Percentiles rank a stretch among this genome's conserved stretches.
phyloP scores from a whole-genome alignment of 2,888 invertebrate genomes.

The Cataglyphis altisquamis region DNA sequence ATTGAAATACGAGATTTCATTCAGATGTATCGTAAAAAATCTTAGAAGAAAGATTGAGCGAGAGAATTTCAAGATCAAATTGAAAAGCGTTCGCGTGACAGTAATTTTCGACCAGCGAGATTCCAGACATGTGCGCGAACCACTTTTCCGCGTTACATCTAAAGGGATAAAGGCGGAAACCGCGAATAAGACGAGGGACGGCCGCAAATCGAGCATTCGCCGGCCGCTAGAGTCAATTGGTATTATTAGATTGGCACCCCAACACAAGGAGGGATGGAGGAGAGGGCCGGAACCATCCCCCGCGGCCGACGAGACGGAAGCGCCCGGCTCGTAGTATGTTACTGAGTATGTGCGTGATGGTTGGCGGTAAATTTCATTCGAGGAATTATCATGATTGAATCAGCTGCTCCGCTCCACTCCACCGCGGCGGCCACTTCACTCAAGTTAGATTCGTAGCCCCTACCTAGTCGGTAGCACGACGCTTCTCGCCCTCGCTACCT shows the following conservation, averaged over 20 bases:
- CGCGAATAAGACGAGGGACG: slow-evolving; percentile 75
- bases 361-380: slow-evolving; percentile 86
- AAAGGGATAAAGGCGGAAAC: slow-evolving; percentile 72
- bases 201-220: slow-evolving; percentile 83
- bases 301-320: slow-evolving; percentile 60
- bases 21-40: not conserved
- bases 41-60: not conserved
- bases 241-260: slow-evolving; percentile 86
- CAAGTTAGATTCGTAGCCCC: slow-evolving; percentile 69
- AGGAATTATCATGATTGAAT: slow-evolving; percentile 86
- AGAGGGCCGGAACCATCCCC: slow-evolving; percentile 74
- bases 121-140: slow-evolving; percentile 13
- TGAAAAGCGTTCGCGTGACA: slow-evolving; percentile 19
- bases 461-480: slow-evolving; percentile 22
- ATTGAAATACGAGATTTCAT: not conserved
- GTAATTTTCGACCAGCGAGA: slow-evolving; percentile 21
- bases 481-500: slow-evolving; percentile 38
- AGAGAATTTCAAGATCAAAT: not conserved
- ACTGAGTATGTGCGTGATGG: slow-evolving; percentile 82
- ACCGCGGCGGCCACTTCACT: slow-evolving; percentile 76
- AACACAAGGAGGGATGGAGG: slow-evolving; percentile 65
- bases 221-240: slow-evolving; percentile 84
- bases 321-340: slow-evolving; percentile 66
- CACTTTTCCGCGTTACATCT: slow-evolving; percentile 66
- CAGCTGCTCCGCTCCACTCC: slow-evolving; percentile 79